Conservation (phyloP, 2,888 invertebrate genomes). For the Monopis laevigella region DNA sequence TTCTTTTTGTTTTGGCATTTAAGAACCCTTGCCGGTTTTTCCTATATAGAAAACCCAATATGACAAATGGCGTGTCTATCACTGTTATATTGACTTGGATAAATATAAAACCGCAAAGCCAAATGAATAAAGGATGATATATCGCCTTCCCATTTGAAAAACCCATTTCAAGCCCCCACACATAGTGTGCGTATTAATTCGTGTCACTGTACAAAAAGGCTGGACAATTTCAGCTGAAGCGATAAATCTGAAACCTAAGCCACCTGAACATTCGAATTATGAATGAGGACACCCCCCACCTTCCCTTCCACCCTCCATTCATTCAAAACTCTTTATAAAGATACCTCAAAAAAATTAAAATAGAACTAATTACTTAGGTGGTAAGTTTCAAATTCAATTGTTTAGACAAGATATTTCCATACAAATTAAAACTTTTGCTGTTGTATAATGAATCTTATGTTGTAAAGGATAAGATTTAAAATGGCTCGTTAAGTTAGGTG, state of each 20-base stretch:
- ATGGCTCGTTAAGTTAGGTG: conserved; percentile 4
- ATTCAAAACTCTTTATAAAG: too few relatives aligned
- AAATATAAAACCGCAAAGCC: too few relatives aligned
- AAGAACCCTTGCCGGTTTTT: too few relatives aligned
- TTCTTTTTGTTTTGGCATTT: too few relatives aligned
- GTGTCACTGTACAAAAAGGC: neutral
- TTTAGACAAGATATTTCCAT: neutral
- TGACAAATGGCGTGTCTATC: too few relatives aligned
- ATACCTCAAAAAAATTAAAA: too few relatives aligned
- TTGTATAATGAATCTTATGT: neutral
- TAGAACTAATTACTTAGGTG: too few relatives aligned
- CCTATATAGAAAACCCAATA: too few relatives aligned
- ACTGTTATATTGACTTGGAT: too few relatives aligned
- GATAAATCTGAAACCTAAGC: conserved; percentile 59
- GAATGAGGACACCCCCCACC: conserved; percentile 3
- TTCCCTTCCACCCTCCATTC: too few relatives aligned
- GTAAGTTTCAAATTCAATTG: conserved; percentile 7
- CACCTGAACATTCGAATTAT: conserved; percentile 63
- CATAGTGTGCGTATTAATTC: neutral
- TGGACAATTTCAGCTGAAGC: conserved; percentile 46
- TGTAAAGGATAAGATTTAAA: neutral
- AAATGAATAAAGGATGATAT: too few relatives aligned
- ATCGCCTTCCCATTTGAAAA: neutral
- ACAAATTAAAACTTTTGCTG: neutral
- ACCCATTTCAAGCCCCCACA: neutral